phyloP scores from a whole-genome alignment of 2,797 vertebrate species.

The Chelmon rostratus region DNA sequence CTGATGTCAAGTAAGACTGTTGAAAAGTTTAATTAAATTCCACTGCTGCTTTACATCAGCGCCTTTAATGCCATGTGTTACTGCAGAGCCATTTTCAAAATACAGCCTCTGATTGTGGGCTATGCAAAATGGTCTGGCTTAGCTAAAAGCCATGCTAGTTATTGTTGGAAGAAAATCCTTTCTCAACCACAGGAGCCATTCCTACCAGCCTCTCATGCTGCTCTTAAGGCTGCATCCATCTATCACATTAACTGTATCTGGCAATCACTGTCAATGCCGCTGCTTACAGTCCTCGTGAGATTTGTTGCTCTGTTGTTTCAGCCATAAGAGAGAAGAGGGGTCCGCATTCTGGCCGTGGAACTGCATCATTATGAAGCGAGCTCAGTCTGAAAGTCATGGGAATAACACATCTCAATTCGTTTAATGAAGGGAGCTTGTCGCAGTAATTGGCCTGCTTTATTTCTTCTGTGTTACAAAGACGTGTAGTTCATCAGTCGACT shows the following conservation, averaged over 20 bases:
- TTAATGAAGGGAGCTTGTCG: slow-evolving; percentile 72
- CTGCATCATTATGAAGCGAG: slow-evolving; percentile 56
- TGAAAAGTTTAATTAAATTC: slow-evolving; percentile 44
- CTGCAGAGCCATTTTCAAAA: too few species aligned
- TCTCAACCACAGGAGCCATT: slow-evolving; percentile 5
- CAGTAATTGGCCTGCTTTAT: slow-evolving; percentile 70
- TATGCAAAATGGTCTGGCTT: not conserved
- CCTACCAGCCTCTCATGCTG: slow-evolving; percentile 6
- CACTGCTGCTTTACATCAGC: slow-evolving; percentile 18
- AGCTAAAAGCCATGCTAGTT: slow-evolving; percentile 5
- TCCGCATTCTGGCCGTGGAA: slow-evolving; percentile 34
- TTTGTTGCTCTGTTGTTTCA: slow-evolving; percentile 35
- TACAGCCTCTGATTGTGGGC: not conserved
- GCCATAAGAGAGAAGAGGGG: slow-evolving; percentile 26
- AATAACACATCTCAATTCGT: slow-evolving; percentile 51
- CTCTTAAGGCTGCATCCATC: slow-evolving; percentile 48
- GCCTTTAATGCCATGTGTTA: slow-evolving; percentile 14
- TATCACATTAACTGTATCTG: slow-evolving; percentile 64
- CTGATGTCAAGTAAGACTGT: slow-evolving; percentile 3
- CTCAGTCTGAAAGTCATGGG: slow-evolving; percentile 54
- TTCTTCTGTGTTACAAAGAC: slow-evolving; percentile 57
- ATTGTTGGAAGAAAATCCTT: not conserved
- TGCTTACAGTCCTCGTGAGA: slow-evolving; percentile 56
- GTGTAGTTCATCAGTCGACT: slow-evolving; percentile 45
- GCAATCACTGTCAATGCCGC: slow-evolving; percentile 63